Evolutionary conservation across 2,888 invertebrate species (phyloP).

Genomic region (Eueremaeus valkanovi): DNA sequence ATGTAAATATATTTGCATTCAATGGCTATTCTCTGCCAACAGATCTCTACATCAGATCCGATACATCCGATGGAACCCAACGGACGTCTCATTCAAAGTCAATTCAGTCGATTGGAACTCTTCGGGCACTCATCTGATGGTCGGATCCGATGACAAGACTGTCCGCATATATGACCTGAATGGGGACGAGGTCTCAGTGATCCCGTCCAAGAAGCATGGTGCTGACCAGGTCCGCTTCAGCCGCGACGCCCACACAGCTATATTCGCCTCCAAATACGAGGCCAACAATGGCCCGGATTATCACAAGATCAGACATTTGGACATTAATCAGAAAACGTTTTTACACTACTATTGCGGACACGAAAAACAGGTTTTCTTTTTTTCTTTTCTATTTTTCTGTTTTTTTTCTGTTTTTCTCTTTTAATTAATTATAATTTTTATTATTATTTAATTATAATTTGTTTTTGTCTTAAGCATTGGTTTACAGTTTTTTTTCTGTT

Average conservation of each 20-base stretch:
- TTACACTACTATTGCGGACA: constrained; percentile 9
- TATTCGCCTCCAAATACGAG: neutral
- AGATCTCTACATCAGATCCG: neutral
- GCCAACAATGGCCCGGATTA: neutral
- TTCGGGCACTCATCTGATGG: neutral
- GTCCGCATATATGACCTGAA: constrained; percentile 1
- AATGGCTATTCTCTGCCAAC: neutral
- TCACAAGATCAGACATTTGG: constrained; percentile 12
- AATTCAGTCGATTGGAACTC: constrained; percentile 1
- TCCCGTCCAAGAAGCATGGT: neutral
- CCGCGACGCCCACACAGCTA: neutral
- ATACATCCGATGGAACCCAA: neutral
- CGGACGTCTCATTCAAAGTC: neutral
- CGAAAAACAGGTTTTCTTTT: neutral
- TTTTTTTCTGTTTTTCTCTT: neutral
- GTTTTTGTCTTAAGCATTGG: too few species aligned
- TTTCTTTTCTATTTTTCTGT: neutral
- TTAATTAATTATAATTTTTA: neutral
- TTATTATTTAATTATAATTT: too few species aligned
- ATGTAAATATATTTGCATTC: neutral
- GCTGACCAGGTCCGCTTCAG: neutral
- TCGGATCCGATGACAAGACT: neutral
- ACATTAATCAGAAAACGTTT: neutral
- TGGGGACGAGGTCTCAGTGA: neutral
- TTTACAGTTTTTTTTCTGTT: too few species aligned